Conservation (phyloP, 2,888 invertebrate genomes). For the Drosophila tripunctata region DNA sequence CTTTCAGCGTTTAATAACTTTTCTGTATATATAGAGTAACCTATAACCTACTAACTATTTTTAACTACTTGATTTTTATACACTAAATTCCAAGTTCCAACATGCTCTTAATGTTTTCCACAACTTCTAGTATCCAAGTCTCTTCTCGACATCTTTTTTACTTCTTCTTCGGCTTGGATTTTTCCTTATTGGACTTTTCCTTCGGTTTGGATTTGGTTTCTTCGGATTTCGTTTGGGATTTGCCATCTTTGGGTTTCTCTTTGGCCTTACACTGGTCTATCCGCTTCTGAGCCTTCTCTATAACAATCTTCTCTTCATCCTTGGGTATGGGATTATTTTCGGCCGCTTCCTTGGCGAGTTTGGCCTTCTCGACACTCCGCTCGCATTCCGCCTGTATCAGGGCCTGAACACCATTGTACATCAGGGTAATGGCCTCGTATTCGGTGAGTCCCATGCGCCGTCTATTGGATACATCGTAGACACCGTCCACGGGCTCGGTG, state of each 20-base stretch:
- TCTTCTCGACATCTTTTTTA: no score
- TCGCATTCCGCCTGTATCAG: slow-evolving; percentile 93
- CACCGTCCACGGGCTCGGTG: slow-evolving; percentile 96
- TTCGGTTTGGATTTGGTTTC: background rate
- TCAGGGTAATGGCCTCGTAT: slow-evolving; percentile 96
- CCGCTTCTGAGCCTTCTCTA: background rate
- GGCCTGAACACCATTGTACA: slow-evolving; percentile 95
- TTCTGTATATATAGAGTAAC: no score
- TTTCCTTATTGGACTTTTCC: background rate
- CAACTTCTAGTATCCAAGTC: no score
- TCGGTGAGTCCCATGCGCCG: slow-evolving; percentile 98
- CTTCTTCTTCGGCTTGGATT: background rate
- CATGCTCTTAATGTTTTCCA: no score
- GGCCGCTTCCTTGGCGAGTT: background rate
- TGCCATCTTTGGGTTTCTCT: background rate
- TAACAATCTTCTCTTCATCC: background rate
- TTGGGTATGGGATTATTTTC: background rate
- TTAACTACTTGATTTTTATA: no score
- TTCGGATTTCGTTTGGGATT: background rate
- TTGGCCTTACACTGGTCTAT: background rate
- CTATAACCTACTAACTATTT: no score
- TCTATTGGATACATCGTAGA: slow-evolving; percentile 98
- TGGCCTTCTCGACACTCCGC: background rate
- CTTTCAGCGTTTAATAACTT: no score
- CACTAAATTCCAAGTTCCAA: no score